These are phyloP conservation scores for Monochamus saltuarius DNA, from an alignment of 1,140 invertebrate genomes.

Conservation along the genomic window DNA sequence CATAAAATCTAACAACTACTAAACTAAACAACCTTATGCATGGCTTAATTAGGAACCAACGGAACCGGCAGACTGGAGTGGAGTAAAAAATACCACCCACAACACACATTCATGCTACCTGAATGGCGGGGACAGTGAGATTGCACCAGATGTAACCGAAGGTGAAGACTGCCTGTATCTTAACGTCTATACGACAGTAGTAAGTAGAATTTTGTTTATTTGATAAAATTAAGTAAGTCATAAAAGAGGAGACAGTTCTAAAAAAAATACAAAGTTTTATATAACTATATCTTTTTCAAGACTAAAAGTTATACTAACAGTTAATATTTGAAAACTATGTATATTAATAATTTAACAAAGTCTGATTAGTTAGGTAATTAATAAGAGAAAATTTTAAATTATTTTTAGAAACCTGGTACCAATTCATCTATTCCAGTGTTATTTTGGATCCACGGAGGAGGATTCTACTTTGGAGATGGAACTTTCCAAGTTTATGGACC, in stretches of 20 bases:
- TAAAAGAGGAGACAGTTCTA: no score
- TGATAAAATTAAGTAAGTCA: no score
- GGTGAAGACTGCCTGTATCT: conserved; percentile 4
- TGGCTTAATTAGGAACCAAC: background rate
- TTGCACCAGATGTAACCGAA: background rate
- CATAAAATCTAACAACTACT: no score
- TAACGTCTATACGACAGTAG: conserved; percentile 3
- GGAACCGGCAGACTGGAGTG: background rate
- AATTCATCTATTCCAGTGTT: conserved; percentile 17
- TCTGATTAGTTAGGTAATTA: no score
- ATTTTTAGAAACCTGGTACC: background rate
- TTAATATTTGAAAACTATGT: no score
- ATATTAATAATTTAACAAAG: background rate
- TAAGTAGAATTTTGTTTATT: background rate
- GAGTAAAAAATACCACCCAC: background rate
- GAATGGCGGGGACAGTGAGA: background rate
- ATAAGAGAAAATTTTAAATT: background rate
- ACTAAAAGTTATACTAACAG: no score
- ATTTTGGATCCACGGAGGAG: conserved; percentile 23
- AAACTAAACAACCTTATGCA: no score
- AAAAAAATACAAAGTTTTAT: no score
- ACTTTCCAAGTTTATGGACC: conserved; percentile 32
- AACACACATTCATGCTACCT: background rate
- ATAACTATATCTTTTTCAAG: no score
- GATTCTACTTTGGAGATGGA: conserved; percentile 13